Evolutionary conservation across 2,797 vertebrate genomes (phyloP).

Genomic region (Falco cherrug): DNA sequence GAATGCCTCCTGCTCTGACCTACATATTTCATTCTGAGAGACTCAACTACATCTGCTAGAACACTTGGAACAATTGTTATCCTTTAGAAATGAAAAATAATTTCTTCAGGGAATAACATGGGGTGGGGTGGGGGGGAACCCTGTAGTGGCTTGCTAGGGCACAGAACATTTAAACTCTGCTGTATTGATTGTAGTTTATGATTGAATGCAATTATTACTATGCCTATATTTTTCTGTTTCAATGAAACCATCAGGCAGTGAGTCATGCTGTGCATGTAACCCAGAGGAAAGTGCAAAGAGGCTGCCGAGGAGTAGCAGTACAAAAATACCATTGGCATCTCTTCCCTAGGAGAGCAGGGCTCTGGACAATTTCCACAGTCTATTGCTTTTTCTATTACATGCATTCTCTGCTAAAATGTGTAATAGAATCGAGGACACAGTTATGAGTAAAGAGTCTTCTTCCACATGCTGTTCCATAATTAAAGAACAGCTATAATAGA

Average conservation of each 20-base stretch:
- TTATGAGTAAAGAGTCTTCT: conserved; percentile 62
- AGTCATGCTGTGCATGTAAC: conserved; percentile 64
- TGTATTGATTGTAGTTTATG: conserved; percentile 36
- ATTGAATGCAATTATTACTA: conserved; percentile 51
- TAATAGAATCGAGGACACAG: conserved; percentile 47
- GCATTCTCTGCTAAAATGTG: conserved; percentile 15
- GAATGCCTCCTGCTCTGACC: conserved; percentile 57
- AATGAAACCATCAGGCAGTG: conserved; percentile 66
- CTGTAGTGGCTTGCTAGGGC: conserved; percentile 2
- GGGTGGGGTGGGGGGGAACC: not conserved
- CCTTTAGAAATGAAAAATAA: conserved; percentile 54
- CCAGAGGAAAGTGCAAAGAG: conserved; percentile 62
- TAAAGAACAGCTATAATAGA: conserved; percentile 67
- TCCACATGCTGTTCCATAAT: conserved; percentile 66
- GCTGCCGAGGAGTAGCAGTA: conserved; percentile 45
- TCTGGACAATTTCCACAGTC: conserved; percentile 62
- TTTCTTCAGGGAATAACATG: conserved; percentile 38
- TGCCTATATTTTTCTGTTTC: conserved; percentile 57
- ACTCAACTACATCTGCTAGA: conserved; percentile 55
- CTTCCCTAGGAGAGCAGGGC: conserved; percentile 51
- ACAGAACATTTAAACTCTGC: conserved; percentile 15
- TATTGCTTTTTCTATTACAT: conserved; percentile 56
- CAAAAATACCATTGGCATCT: conserved; percentile 62
- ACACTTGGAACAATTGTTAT: conserved; percentile 55
- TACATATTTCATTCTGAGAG: conserved; percentile 64